Base-by-base conservation (phyloP, 2,113 vertebrate species). In the Serranochromis macrocephalus region DNA sequence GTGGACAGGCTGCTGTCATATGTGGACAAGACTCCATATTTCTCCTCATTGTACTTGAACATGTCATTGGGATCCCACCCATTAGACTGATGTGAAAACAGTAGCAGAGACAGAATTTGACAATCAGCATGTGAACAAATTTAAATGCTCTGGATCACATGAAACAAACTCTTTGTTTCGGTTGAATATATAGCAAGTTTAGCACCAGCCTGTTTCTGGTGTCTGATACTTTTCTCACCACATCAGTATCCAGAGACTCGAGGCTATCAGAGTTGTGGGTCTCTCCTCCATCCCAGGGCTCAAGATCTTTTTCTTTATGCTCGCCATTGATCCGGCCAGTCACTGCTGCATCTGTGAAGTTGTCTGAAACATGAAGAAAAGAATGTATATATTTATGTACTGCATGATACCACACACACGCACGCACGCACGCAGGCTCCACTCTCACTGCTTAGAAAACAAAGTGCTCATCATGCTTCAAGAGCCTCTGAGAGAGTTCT, bases 41-140 rank as follows among this genome's bases (percentile, higher is more conserved):
- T 99, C 96, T 99, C 99, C 96, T 99, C 99, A 93, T 99, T 99
- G 96, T 97, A 99, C 93, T 98, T 98, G 96, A 99, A 99, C 99
- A 99, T 99, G 95, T 99, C 99, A 93, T 99, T 99, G 93, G 98
- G 98, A 96, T 99, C 99, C 99, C 99, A 99, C 86, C 99, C 98
- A 87, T 99, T 99, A 93, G 98, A 99, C 99, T 99, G 71, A 85
- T 19, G 42, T 36, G 91, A 49, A 81, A 13, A 86, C 66, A 45
- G 49, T 8, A 51, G 54, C 24, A 88, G 6, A 84, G 14, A 57
- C 7, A 78, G 10, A 54, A 58, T 80, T 54, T 82, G 2, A 83
- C 38, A 53, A 33, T 42, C 61, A 9, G 10, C 3, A 10, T 49
- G 33, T 58, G 11, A 29, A 81, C 16, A 83, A 55, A 42, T 66